Base-by-base conservation (phyloP, 2,797 vertebrate species). In the Todus mexicanus region DNA sequence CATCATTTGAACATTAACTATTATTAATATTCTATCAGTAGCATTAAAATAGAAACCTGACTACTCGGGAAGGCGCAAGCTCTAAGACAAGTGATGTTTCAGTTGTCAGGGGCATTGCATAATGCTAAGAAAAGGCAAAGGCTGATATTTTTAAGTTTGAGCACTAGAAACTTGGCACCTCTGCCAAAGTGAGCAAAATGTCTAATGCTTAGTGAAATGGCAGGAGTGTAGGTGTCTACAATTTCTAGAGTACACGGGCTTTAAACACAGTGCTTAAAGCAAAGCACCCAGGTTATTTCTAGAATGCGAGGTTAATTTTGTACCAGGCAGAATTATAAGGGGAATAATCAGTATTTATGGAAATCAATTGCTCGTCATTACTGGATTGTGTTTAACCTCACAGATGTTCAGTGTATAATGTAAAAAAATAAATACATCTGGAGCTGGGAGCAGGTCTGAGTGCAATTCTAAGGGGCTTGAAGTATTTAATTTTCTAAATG, bases 21-120 rank as follows among this genome's bases (percentile, higher is more conserved):
- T 89, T 81, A 73, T 78, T 93, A 91, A 82, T 82, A 82, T 76
- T 77, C 40, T 83, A 42, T 84, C 72, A 89, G 22, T 91, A 90
- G 3, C 59, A 82, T 77, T 86, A 72, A 89, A 93, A 78, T 61
- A 87, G 35, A 84, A 89, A 9, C 19, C 7, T 64, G 63, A 31
- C 3, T 83, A 31, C 72, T 73, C 29, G 74, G 80, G 26, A 38
- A 76, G 19, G 12, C 33, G 4, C 50, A 56, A 89, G 8, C 54
- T 84, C 71, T 42, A 81, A 87, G 63, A 12, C 7, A 85, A 69
- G 38, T 21, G 78, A 33, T 83, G 73, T 79, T 82, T 84, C 78
- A 50, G 40, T 77, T 75, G 22, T 74, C 42, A 95, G 76, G 48
- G 27, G 7, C 54, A 60, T 51, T 47, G 17, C 26, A 35, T 81